phyloP scores from a whole-genome alignment of 2,888 invertebrate species.

The Ellobium chinense region DNA sequence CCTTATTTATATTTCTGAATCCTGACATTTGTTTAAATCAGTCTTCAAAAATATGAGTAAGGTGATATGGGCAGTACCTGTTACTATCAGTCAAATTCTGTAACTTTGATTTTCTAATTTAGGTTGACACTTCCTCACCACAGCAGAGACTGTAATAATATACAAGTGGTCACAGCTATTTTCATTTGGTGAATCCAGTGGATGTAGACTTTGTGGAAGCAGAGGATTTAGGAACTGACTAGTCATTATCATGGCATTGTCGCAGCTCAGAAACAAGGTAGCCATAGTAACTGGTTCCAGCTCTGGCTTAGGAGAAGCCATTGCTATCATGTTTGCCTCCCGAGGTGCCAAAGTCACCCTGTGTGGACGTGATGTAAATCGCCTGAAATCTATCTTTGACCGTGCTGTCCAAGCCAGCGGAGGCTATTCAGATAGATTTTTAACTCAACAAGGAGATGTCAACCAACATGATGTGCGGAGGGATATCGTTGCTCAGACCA shows the following conservation, averaged over 20 bases:
- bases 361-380: slow-evolving; percentile 11
- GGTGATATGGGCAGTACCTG: too few species aligned
- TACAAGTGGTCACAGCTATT: too few species aligned
- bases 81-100: too few species aligned
- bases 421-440: slow-evolving; percentile 1
- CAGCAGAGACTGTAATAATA: too few species aligned
- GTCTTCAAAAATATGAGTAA: too few species aligned
- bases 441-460: slow-evolving; percentile 13
- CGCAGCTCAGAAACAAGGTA: background rate
- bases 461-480: background rate
- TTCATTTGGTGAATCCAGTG: too few species aligned
- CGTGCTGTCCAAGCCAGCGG: background rate
- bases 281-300: slow-evolving; percentile 27
- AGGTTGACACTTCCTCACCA: too few species aligned
- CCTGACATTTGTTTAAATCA: too few species aligned
- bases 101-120: too few species aligned
- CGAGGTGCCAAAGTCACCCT: slow-evolving; percentile 13
- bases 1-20: too few species aligned
- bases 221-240: too few species aligned
- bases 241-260: background rate
- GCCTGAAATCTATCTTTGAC: slow-evolving; percentile 2
- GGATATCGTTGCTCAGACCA: slow-evolving; percentile 7
- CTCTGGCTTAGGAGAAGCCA: slow-evolving; percentile 16
- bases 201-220: too few species aligned
- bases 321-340: slow-evolving; percentile 43